Percentiles rank a stretch among this genome's conserved stretches.
Conservation (phyloP, 37 sponge, comb jelly and placozoan genomes). For the Mnemiopsis leidyi region DNA sequence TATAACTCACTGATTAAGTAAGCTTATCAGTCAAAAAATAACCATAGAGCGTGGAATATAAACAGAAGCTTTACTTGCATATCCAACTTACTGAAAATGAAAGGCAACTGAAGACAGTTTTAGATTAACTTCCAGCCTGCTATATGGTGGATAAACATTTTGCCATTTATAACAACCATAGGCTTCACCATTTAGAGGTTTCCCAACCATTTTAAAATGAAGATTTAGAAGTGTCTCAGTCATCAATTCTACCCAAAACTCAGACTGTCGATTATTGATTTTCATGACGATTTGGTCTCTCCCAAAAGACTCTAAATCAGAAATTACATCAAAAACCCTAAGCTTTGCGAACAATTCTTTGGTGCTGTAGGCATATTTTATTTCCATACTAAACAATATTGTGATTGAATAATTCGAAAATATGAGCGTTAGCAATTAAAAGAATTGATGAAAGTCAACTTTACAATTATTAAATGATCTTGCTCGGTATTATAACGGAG, state of each 20-base stretch:
- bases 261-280: neutral
- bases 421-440: too few relatives aligned
- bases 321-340: neutral
- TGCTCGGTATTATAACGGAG: too few relatives aligned
- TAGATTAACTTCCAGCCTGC: neutral
- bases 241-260: neutral
- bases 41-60: too few relatives aligned
- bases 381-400: slow-evolving; percentile 21
- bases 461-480: too few relatives aligned
- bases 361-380: neutral
- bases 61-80: too few relatives aligned
- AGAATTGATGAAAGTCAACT: too few relatives aligned
- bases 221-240: slow-evolving; percentile 3
- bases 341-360: neutral
- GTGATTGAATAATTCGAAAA: too few relatives aligned
- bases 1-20: too few relatives aligned
- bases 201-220: slow-evolving; percentile 6
- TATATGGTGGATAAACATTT: slow-evolving; percentile 10
- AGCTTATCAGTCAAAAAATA: too few relatives aligned
- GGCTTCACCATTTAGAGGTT: neutral
- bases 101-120: neutral
- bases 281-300: neutral
- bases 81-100: neutral
- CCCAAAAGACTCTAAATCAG: neutral
- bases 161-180: neutral